Conservation (phyloP, 1,140 invertebrate genomes). For the Drosophila asahinai region DNA sequence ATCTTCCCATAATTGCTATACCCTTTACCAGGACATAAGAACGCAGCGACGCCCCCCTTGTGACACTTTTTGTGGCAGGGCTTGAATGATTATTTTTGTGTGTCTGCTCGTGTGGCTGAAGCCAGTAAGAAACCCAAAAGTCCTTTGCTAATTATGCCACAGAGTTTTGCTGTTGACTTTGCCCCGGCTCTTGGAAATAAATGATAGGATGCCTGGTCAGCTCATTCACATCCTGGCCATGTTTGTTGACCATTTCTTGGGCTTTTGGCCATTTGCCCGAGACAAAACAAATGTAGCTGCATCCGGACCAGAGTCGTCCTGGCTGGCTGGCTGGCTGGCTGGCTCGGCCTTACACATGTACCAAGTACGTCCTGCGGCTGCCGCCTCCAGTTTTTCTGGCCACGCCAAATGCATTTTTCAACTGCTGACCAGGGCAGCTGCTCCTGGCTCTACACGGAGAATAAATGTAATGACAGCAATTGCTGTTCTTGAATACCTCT, state of each 20-base stretch:
- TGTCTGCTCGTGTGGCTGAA: slow-evolving; percentile 25
- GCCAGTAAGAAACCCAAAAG: slow-evolving; percentile 47
- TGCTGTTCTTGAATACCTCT: no score
- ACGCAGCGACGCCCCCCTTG: slow-evolving; percentile 10
- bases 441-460: background rate
- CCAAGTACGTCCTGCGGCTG: slow-evolving; percentile 31
- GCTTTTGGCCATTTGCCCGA: slow-evolving; percentile 49
- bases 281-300: slow-evolving; percentile 60
- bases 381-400: slow-evolving; percentile 41
- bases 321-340: slow-evolving; percentile 2
- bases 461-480: background rate
- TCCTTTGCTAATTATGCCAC: slow-evolving; percentile 69
- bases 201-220: slow-evolving; percentile 53
- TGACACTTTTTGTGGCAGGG: slow-evolving; percentile 21
- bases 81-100: slow-evolving; percentile 46
- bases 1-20: slow-evolving; percentile 7
- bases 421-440: slow-evolving; percentile 40
- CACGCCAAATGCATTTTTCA: slow-evolving; percentile 64
- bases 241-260: slow-evolving; percentile 58
- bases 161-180: slow-evolving; percentile 57
- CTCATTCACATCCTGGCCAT: slow-evolving; percentile 40
- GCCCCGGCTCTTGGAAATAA: slow-evolving; percentile 42
- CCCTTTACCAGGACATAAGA: slow-evolving; percentile 11
- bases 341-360: slow-evolving; percentile 47
- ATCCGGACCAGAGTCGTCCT: slow-evolving; percentile 36